phyloP scores from a whole-genome alignment of 2,113 vertebrate species.

The Strix uralensis region DNA sequence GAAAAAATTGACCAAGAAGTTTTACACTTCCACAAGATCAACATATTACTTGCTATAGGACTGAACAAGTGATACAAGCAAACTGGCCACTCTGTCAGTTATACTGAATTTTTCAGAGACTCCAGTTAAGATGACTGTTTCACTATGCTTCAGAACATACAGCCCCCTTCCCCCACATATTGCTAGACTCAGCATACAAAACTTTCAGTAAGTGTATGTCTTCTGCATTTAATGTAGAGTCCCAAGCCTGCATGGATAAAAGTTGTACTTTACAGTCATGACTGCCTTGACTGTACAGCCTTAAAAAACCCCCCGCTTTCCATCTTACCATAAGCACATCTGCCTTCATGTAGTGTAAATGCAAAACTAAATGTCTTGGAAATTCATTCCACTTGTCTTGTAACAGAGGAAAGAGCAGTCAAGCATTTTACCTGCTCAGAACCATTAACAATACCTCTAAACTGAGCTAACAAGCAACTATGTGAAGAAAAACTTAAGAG shows the following conservation, averaged over 20 bases:
- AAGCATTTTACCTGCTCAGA: background rate
- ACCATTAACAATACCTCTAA: background rate
- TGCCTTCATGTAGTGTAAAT: background rate
- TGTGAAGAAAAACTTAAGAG: background rate
- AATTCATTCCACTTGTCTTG: background rate
- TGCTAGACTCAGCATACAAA: background rate
- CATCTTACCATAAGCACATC: background rate
- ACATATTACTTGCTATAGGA: background rate
- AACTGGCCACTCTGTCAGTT: background rate
- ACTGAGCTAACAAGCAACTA: background rate
- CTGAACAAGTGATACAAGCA: background rate
- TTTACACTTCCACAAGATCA: background rate
- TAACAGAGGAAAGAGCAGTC: background rate
- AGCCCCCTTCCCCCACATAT: background rate
- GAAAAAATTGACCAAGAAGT: background rate
- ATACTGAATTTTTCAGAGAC: background rate
- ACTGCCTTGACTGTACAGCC: background rate
- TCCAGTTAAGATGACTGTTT: background rate
- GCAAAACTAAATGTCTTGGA: background rate
- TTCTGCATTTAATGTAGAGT: background rate
- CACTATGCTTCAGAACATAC: background rate
- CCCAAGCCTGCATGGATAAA: background rate
- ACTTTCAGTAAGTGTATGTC: background rate
- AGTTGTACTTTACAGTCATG: background rate
- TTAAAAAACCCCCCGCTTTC: background rate